Conservation (phyloP, 2,888 invertebrate genomes). For the Philonicus albiceps region DNA sequence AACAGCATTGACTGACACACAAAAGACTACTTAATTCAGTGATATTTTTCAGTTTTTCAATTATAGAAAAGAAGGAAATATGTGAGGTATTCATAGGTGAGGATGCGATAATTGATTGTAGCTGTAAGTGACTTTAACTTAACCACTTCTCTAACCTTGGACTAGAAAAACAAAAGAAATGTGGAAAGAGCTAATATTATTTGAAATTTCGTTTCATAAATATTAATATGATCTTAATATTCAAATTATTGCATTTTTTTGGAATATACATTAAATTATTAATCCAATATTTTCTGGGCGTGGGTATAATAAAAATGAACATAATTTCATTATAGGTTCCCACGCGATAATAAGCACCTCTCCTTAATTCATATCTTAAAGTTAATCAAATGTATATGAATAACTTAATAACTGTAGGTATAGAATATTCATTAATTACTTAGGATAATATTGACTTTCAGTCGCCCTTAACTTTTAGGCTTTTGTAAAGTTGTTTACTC, state of each 20-base stretch:
- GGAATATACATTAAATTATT: neutral
- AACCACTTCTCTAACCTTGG: neutral
- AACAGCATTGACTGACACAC: neutral
- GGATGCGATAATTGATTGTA: neutral
- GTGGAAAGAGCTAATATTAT: neutral
- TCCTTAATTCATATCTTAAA: neutral
- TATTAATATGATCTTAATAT: neutral
- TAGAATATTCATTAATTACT: neutral
- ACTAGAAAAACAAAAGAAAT: neutral
- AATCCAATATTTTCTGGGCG: neutral
- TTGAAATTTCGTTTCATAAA: neutral
- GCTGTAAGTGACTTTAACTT: neutral
- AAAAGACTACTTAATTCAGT: neutral
- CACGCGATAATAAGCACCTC: neutral
- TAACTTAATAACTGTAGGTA: too few species aligned
- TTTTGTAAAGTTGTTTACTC: neutral
- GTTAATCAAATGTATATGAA: too few species aligned
- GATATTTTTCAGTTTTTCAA: neutral
- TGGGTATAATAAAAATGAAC: neutral
- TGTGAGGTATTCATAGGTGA: neutral
- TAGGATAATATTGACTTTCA: neutral
- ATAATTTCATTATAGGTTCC: neutral
- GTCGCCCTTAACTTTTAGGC: neutral
- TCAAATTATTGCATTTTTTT: neutral
- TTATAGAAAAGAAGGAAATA: neutral